Base-by-base conservation (phyloP, 2,797 vertebrate species). In the Sarcoramphus papa region DNA sequence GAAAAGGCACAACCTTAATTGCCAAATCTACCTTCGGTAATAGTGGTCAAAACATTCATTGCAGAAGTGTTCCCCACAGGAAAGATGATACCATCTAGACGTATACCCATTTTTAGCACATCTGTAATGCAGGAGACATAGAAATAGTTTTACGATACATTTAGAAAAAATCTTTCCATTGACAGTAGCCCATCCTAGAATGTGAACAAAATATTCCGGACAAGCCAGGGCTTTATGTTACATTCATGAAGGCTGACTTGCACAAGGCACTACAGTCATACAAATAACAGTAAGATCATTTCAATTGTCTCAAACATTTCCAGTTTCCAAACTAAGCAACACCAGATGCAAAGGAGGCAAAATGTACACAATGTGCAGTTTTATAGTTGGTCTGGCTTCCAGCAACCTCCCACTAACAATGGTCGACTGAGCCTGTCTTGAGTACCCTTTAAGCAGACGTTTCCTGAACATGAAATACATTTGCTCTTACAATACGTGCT, bases 11-110 rank as follows among this genome's bases (percentile, higher is more conserved):
- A 31, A 47, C 13, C 9, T 74, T 19, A 63, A 92, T 6, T 30
- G 77, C n/a, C 27, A 31, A 92, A 92, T 92, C 92, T 98, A 99
- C 99, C 99, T 99, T 98, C 99, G 98, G 96, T 99, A 99, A 97
- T 99, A 99, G 97, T 99, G 98, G 97, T 99, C 99, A 94, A 99
- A 99, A 94, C 99, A 99, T 95, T 99, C 99, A 43, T 99, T 99
- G 97, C 99, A 99, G 97, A 99, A 99, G 97, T 99, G 99, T 75
- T 99, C 99, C 17, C 99, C 99, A 77, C 99, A 99, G 57, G 99
- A 99, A 43, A 99, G 98, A 82, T 99, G 99, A 96, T 99, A 99
- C 99, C 99, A 99, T 82, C 99, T 98, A 21, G 99, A 99, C 0
- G 99, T 99, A 91, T 99, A 99, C 23, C 99, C 99, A 56, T 99